These are phyloP conservation scores for Drosophila tristis DNA, from an alignment of 1,140 invertebrate species.

Conservation along the genomic window DNA sequence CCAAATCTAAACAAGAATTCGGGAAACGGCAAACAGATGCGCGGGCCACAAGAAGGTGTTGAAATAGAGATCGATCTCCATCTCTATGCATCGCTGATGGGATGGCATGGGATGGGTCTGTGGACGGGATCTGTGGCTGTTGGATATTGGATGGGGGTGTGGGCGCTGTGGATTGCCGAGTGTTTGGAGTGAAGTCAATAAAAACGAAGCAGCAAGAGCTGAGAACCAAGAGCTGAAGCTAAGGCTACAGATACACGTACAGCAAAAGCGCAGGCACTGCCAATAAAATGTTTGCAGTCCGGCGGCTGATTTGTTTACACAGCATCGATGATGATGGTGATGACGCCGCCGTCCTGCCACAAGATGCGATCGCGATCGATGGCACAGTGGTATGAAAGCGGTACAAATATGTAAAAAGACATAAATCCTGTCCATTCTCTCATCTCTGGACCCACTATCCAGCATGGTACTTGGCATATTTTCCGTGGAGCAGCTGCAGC, in stretches of 20 bases:
- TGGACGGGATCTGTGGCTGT: slow-evolving; percentile 23
- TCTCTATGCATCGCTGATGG: slow-evolving; percentile 13
- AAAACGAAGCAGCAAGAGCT: slow-evolving; percentile 61
- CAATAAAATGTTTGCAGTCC: slow-evolving; percentile 78
- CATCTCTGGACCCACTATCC: slow-evolving; percentile 22
- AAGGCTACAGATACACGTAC: slow-evolving; percentile 5
- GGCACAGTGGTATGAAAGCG: slow-evolving; percentile 27
- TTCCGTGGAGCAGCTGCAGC: slow-evolving; percentile 49
- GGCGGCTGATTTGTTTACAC: slow-evolving; percentile 69
- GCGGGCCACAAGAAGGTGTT: slow-evolving; percentile 69
- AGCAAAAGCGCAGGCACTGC: slow-evolving; percentile 56
- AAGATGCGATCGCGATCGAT: slow-evolving; percentile 17
- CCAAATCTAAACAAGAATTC: slow-evolving; percentile 59
- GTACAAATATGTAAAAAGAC: not conserved
- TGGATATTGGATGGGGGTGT: slow-evolving; percentile 28
- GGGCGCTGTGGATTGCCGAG: slow-evolving; percentile 65
- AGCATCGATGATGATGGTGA: slow-evolving; percentile 46
- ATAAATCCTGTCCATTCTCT: slow-evolving; percentile 2
- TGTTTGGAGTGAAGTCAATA: slow-evolving; percentile 78
- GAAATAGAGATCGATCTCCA: slow-evolving; percentile 59
- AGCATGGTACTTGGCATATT: slow-evolving; percentile 68
- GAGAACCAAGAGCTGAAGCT: slow-evolving; percentile 23
- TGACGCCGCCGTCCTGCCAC: not conserved
- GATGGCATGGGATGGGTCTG: slow-evolving; percentile 10
- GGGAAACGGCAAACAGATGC: slow-evolving; percentile 68